A percentile compares a stretch with the other conserved stretches of the same genome.
Evolutionary conservation across 2,113 vertebrate genomes (phyloP).

Genomic region (Parus major): DNA sequence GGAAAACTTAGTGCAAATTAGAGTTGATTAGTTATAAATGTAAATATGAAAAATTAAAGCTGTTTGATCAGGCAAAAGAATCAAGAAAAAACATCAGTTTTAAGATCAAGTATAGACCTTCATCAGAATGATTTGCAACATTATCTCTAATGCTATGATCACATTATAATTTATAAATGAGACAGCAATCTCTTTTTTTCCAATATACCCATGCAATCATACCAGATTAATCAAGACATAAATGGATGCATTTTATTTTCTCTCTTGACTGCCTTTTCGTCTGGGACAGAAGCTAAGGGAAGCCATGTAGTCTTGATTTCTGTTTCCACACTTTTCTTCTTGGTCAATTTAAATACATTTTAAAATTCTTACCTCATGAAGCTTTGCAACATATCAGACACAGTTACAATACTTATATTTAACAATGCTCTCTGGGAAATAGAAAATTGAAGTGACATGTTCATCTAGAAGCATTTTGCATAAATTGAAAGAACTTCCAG

Average conservation of each 20-base stretch:
- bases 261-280: neutral
- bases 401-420: neutral
- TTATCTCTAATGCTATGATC: neutral
- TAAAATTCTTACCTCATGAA: neutral
- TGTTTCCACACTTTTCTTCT: neutral
- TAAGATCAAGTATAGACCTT: neutral
- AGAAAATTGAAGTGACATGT: neutral
- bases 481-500: neutral
- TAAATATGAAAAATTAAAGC: neutral
- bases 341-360: neutral
- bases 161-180: slow-evolving; percentile 11
- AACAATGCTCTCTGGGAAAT: neutral
- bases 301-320: neutral
- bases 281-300: neutral
- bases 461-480: neutral
- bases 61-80: neutral
- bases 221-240: neutral
- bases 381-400: neutral
- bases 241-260: neutral
- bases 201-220: neutral
- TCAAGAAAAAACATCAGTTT: neutral
- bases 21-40: neutral
- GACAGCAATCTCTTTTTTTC: neutral
- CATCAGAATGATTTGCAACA: neutral
- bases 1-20: neutral